A percentile compares a stretch with the other conserved stretches of the same genome.
Conservation (phyloP, 2,113 vertebrate genomes). For the Neomonachus schauinslandi region DNA sequence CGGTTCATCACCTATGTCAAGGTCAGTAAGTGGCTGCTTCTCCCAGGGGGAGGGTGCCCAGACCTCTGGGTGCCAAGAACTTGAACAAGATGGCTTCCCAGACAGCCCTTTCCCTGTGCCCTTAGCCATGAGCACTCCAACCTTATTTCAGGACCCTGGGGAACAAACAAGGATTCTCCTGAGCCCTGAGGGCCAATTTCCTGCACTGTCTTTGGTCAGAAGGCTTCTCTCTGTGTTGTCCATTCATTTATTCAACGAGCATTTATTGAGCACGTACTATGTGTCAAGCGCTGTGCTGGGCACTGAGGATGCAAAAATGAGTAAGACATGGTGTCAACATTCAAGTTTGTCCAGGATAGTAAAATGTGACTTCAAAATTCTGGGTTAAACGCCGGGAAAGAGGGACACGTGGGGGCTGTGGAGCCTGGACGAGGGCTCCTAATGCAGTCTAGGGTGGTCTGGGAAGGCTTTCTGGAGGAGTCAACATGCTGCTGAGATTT, state of each 20-base stretch:
- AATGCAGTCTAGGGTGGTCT: neutral
- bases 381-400: neutral
- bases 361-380: rapidly evolving
- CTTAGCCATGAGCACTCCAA: neutral
- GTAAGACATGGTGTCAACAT: rapidly evolving
- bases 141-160: neutral
- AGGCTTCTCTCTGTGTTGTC: neutral
- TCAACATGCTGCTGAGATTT: neutral
- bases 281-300: neutral
- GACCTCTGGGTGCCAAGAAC: neutral
- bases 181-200: neutral
- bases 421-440: neutral
- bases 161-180: no score
- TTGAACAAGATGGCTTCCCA: neutral
- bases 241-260: neutral
- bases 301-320: neutral
- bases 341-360: neutral
- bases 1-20: slow-evolving; percentile 48
- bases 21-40: neutral
- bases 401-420: rapidly evolving
- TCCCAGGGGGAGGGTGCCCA: neutral
- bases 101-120: rapidly evolving
- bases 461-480: neutral
- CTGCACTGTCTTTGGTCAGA: neutral
- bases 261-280: neutral